Conservation (phyloP, 2,113 vertebrate species). For the Nannospalax galili region DNA sequence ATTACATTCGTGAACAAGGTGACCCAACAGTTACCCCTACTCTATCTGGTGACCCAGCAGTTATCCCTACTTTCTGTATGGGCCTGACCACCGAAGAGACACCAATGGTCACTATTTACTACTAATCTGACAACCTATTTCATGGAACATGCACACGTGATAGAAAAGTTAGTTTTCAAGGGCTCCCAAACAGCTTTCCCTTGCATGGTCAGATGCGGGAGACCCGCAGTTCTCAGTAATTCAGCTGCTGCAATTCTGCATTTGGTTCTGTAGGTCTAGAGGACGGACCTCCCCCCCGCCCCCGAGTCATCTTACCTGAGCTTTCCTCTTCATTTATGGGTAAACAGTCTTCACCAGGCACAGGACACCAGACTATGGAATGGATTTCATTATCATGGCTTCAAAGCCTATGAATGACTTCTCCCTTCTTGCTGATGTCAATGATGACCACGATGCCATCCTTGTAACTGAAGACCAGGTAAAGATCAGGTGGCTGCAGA, state of each 20-base stretch:
- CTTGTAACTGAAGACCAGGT: constrained; percentile 91
- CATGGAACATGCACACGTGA: background rate
- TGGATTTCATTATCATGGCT: constrained; percentile 98
- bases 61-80: background rate
- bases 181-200: background rate
- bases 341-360: constrained; percentile 86
- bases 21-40: background rate
- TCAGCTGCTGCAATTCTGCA: background rate
- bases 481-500: background rate
- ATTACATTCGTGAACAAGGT: background rate
- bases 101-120: no score
- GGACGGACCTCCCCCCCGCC: background rate
- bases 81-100: background rate
- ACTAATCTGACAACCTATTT: background rate
- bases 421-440: constrained; percentile 94
- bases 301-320: constrained; percentile 83
- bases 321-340: constrained; percentile 84
- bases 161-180: constrained; percentile 11
- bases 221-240: constrained; percentile 26
- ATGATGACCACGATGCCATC: constrained; percentile 96
- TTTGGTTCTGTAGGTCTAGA: background rate
- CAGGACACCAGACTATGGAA: constrained; percentile 93
- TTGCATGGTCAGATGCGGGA: constrained; percentile 6
- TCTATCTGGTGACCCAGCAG: background rate
- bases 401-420: constrained; percentile 92